A percentile compares a stretch with the other conserved stretches of the same genome.
phyloP scores from a whole-genome alignment of 2,888 invertebrate genomes.

The Pegoplata infirma region DNA sequence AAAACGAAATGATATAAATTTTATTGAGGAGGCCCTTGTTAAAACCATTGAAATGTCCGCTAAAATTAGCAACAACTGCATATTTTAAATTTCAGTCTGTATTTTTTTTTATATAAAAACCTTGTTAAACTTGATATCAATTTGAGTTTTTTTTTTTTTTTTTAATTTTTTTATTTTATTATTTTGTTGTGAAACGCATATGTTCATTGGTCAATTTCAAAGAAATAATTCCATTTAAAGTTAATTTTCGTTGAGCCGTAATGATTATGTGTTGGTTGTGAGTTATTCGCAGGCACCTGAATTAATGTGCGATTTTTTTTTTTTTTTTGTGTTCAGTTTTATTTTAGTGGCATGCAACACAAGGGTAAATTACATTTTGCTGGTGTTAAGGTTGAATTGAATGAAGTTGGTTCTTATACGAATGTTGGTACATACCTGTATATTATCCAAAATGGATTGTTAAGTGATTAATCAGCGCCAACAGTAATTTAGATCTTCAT shows the following conservation, averaged over 20 bases:
- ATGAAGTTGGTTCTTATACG: neutral
- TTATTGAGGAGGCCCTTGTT: conserved; percentile 44
- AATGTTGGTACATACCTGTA: conserved; percentile 18
- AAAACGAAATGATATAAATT: neutral
- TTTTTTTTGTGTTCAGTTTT: neutral
- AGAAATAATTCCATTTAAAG: conserved; percentile 59
- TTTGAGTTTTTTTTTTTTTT: conserved; percentile 39
- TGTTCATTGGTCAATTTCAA: conserved; percentile 58
- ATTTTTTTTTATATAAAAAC: conserved; percentile 17
- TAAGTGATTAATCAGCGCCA: conserved; percentile 78
- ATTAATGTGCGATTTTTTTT: conserved; percentile 55
- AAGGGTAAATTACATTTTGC: conserved; percentile 34
- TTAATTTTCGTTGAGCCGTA: conserved; percentile 36
- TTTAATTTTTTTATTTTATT: conserved; percentile 19
- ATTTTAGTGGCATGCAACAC: conserved; percentile 1
- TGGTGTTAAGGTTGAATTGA: neutral
- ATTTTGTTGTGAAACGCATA: conserved; percentile 43
- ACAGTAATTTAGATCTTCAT: conserved; percentile 74
- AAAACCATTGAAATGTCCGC: conserved; percentile 59
- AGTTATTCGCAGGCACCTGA: conserved; percentile 56
- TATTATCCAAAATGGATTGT: conserved; percentile 69
- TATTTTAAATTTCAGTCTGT: conserved; percentile 41
- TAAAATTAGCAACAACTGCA: conserved; percentile 57
- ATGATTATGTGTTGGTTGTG: conserved; percentile 52
- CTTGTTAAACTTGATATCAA: conserved; percentile 56